Evolutionary conservation across 2,113 vertebrate genomes (phyloP).

Genomic region (Mesoclemmys tuberculata): DNA sequence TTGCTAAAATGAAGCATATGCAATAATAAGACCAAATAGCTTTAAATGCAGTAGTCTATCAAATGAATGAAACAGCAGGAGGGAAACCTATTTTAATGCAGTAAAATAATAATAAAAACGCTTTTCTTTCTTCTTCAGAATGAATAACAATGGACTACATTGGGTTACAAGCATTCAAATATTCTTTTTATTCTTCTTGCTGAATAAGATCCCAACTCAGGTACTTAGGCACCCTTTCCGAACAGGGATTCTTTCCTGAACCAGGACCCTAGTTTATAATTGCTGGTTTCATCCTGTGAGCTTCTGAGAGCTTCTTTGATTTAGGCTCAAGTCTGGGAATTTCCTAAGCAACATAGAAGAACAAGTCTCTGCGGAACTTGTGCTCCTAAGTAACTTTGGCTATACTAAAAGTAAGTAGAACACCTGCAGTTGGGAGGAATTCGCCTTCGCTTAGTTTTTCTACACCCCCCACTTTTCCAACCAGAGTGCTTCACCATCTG

Average conservation of each 20-base stretch:
- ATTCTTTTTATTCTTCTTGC: not conserved
- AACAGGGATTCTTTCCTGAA: not conserved
- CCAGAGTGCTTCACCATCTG: not conserved
- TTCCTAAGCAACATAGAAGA: not conserved
- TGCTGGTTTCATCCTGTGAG: not conserved
- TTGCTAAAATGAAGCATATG: not conserved
- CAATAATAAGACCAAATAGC: not conserved
- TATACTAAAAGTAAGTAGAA: not conserved
- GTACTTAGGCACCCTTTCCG: not conserved
- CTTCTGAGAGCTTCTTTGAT: not conserved
- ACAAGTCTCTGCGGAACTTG: not conserved
- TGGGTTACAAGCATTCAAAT: not conserved
- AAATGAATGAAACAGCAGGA: conserved; percentile 25
- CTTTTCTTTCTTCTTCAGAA: not conserved
- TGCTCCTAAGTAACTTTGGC: not conserved
- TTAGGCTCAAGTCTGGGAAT: not conserved
- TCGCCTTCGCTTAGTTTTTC: not conserved
- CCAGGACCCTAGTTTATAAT: not conserved
- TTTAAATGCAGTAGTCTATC: not conserved
- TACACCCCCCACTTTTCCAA: not conserved
- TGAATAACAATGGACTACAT: not conserved
- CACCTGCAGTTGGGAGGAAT: not conserved
- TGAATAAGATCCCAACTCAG: not conserved
- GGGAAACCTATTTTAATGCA: not conserved
- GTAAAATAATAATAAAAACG: not conserved